Conservation (phyloP, 1,140 invertebrate genomes). For the Trachymyrmex septentrionalis region DNA sequence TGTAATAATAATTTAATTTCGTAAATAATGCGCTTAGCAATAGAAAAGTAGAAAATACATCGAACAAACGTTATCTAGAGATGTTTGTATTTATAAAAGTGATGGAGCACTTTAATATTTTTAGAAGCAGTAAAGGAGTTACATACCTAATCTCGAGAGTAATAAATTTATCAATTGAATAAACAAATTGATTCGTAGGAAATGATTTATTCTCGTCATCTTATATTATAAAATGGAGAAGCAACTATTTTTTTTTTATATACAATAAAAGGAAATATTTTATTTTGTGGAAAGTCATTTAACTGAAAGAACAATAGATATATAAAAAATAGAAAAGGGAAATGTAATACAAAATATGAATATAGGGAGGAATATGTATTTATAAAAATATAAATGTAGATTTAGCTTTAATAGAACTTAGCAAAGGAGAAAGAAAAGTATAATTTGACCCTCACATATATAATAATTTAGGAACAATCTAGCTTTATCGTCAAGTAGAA, state of each 20-base stretch:
- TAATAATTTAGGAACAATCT: not conserved
- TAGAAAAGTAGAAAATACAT: not conserved
- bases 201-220: not conserved
- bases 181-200: not conserved
- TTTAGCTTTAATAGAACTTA: not conserved
- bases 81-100: not conserved
- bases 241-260: not conserved
- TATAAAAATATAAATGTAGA: not conserved
- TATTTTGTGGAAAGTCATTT: not conserved
- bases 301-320: not conserved
- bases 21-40: not conserved
- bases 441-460: not conserved
- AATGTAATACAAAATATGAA: conserved; percentile 1
- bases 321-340: not conserved
- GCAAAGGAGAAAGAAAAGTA: not conserved
- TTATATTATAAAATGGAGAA: conserved; percentile 15
- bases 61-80: not conserved
- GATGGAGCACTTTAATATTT: not conserved
- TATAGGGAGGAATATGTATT: not conserved
- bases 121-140: not conserved
- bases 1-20: conserved; percentile 19
- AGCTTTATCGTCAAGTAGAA: not conserved
- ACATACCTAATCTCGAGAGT: not conserved
- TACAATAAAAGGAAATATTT: conserved; percentile 13
- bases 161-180: not conserved